These are phyloP conservation scores for Oenanthe oenanthe DNA, from an alignment of 2,113 vertebrate species.

Conservation along the genomic window DNA sequence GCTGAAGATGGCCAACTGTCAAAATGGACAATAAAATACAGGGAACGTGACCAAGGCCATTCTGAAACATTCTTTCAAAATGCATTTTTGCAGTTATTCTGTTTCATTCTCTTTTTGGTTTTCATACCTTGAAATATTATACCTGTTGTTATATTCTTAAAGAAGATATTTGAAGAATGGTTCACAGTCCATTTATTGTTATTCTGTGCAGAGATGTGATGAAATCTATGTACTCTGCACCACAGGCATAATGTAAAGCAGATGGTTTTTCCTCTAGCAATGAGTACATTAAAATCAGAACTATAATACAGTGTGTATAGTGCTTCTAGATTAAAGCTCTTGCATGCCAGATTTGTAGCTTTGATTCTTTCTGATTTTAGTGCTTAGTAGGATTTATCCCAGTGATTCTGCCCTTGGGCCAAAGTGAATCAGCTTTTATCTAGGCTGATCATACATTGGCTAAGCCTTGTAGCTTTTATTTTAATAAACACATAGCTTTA, in stretches of 20 bases:
- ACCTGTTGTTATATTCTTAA: conserved; percentile 58
- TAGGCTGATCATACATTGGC: conserved; percentile 35
- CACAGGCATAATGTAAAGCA: conserved; percentile 71
- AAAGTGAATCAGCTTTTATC: conserved; percentile 68
- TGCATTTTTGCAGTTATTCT: not conserved
- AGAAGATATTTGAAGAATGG: conserved; percentile 62
- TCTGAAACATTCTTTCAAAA: conserved; percentile 3
- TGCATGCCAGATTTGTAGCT: conserved; percentile 65
- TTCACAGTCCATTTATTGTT: conserved; percentile 70
- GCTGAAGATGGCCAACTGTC: not conserved
- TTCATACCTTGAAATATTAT: conserved; percentile 30
- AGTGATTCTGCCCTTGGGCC: conserved; percentile 55
- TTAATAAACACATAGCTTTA: conserved; percentile 59
- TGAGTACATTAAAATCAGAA: conserved; percentile 53
- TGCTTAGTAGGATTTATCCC: conserved; percentile 51
- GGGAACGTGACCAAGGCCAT: not conserved
- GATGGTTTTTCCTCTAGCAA: conserved; percentile 58
- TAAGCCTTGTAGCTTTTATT: conserved; percentile 52
- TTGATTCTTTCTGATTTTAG: conserved; percentile 67
- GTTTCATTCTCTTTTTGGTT: not conserved
- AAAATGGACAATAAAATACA: conserved; percentile 28
- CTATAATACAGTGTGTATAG: conserved; percentile 55
- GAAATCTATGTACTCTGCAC: conserved; percentile 66
- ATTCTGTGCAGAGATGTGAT: conserved; percentile 67
- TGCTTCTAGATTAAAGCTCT: conserved; percentile 69